Percentiles rank a stretch among this genome's conserved stretches.
Evolutionary conservation across 2,888 invertebrate genomes (phyloP).

Genomic region (Digitonthophagus gazella): DNA sequence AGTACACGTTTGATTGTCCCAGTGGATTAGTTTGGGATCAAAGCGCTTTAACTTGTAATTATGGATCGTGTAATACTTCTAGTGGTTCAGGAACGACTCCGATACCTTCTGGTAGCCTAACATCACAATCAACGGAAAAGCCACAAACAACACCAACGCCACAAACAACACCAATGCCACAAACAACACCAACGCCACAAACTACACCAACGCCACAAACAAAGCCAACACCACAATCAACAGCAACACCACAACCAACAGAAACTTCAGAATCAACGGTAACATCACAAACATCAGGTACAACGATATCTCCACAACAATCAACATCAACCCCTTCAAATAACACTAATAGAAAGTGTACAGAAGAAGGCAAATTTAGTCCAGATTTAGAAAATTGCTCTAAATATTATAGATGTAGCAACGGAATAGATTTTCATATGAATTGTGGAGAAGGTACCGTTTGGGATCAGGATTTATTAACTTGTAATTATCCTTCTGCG

Average conservation of each 20-base stretch:
- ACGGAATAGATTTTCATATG: conserved; percentile 2
- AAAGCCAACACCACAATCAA: neutral
- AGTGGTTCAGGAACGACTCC: neutral
- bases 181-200: neutral
- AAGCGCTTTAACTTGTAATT: conserved; percentile 67
- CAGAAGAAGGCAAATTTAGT: conserved; percentile 5
- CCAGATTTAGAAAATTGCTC: conserved; percentile 1
- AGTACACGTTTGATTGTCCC: conserved; percentile 70
- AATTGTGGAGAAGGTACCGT: conserved; percentile 72
- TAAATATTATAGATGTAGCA: neutral
- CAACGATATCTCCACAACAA: neutral
- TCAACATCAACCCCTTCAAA: too few relatives aligned
- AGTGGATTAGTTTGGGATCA: conserved; percentile 78
- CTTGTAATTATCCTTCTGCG: conserved; percentile 66
- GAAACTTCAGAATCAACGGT: conserved; percentile 2
- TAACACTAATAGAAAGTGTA: neutral
- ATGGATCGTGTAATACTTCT: conserved; percentile 59
- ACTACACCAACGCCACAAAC: neutral
- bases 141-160: neutral
- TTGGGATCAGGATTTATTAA: conserved; percentile 64
- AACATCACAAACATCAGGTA: conserved; percentile 11
- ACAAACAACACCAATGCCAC: neutral
- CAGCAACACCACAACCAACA: conserved; percentile 13
- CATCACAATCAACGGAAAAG: conserved; percentile 50
- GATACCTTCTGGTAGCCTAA: neutral